Evolutionary conservation across 1,140 invertebrate genomes (phyloP).

Genomic region (Orchesella cincta): DNA sequence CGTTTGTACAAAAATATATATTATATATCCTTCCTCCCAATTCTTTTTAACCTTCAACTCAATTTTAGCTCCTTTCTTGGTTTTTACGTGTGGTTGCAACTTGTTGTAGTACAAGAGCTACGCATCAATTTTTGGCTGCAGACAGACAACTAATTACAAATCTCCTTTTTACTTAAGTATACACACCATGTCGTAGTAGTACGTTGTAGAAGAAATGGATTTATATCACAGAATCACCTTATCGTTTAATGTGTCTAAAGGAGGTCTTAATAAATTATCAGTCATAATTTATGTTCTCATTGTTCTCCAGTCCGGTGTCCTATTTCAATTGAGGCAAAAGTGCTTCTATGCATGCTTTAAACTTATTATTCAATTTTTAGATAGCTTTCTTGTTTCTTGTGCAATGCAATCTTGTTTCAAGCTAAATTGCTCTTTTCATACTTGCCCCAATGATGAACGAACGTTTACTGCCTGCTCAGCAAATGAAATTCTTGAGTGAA

Average conservation of each 20-base stretch:
- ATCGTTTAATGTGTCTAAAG: constrained; percentile 26
- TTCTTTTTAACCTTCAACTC: too few species aligned
- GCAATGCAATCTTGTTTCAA: too few species aligned
- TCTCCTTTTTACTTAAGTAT: background rate
- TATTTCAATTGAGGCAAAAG: constrained; percentile 10
- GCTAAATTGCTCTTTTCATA: too few species aligned
- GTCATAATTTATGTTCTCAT: constrained; percentile 32
- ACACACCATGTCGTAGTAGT: background rate
- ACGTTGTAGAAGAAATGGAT: background rate
- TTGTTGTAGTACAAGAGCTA: background rate
- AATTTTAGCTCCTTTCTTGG: too few species aligned
- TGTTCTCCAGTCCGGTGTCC: constrained; percentile 27
- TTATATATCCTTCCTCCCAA: too few species aligned
- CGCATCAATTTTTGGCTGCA: background rate
- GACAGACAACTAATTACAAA: constrained; percentile 3
- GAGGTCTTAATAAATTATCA: constrained; percentile 31
- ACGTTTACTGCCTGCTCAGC: too few species aligned
- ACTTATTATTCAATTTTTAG: constrained; percentile 4
- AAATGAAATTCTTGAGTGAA: too few species aligned
- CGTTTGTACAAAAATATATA: too few species aligned
- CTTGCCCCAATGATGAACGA: too few species aligned
- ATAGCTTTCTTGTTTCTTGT: background rate
- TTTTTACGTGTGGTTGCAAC: background rate
- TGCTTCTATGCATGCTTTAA: constrained; percentile 7
- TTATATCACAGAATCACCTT: constrained; percentile 7